Evolutionary conservation across 2,888 invertebrate species (phyloP).

Genomic region (Agrochola lota): DNA sequence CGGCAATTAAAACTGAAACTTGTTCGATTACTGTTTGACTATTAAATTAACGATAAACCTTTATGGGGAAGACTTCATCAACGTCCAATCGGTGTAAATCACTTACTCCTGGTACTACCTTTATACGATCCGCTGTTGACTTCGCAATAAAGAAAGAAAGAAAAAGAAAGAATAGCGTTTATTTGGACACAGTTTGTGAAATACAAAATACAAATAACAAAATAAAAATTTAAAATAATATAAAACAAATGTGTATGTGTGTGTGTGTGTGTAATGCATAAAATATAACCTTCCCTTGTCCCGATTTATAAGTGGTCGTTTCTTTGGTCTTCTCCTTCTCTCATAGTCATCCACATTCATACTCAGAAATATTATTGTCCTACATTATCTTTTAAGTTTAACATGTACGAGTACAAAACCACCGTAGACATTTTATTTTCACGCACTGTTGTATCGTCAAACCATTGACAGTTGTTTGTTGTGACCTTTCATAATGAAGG

Average conservation of each 20-base stretch:
- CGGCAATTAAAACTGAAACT: constrained; percentile 51
- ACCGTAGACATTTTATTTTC: neutral
- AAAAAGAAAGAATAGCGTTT: no score
- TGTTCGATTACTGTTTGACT: constrained; percentile 42
- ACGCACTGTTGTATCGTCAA: neutral
- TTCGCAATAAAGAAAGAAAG: neutral
- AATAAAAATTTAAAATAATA: no score
- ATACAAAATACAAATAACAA: no score
- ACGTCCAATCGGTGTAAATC: constrained; percentile 33
- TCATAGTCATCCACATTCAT: no score
- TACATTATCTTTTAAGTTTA: neutral
- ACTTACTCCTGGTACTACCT: neutral
- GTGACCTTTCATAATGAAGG: neutral
- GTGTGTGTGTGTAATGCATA: no score
- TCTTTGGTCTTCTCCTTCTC: no score
- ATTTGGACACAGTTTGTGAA: no score
- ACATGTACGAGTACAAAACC: neutral
- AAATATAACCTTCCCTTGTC: no score
- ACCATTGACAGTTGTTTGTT: neutral
- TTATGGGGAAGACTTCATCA: constrained; percentile 45
- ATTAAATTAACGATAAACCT: constrained; percentile 35
- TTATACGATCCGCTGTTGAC: neutral
- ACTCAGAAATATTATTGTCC: neutral
- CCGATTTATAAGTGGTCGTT: no score
- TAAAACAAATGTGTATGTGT: no score